A percentile compares a stretch with the other conserved stretches of the same genome.
phyloP scores from a whole-genome alignment of 1,140 invertebrate genomes.

The Danaus plexippus region DNA sequence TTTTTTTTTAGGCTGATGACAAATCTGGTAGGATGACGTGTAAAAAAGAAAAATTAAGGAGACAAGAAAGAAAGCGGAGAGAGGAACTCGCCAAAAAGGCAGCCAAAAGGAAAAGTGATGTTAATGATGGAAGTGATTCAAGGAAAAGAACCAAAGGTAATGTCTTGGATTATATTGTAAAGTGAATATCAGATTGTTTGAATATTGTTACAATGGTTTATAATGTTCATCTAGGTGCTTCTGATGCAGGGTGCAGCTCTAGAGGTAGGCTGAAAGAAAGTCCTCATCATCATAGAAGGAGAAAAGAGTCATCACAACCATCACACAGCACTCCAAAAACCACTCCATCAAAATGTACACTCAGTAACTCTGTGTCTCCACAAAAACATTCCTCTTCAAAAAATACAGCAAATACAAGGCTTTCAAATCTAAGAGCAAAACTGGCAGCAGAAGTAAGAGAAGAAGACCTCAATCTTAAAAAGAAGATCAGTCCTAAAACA shows the following conservation, averaged over 20 bases:
- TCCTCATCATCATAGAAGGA: conserved; percentile 7
- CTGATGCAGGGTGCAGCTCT: conserved; percentile 2
- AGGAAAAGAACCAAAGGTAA: conserved; percentile 32
- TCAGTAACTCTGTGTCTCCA: conserved; percentile 11
- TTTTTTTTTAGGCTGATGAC: conserved; percentile 20
- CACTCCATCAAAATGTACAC: conserved; percentile 9
- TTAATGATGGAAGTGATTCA: conserved; percentile 21
- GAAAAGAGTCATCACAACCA: conserved; percentile 6
- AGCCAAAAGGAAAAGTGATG: conserved; percentile 49
- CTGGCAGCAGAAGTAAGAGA: conserved; percentile 33
- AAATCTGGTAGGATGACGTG: conserved; percentile 27
- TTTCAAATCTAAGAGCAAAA: conserved; percentile 36
- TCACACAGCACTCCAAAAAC: conserved; percentile 17
- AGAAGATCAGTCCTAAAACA: conserved; percentile 26
- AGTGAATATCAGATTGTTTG: no score
- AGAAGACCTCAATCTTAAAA: conserved; percentile 27
- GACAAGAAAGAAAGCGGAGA: conserved; percentile 31
- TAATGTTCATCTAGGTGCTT: neutral
- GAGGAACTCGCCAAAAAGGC: conserved; percentile 32
- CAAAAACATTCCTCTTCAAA: conserved; percentile 17
- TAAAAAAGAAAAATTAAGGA: conserved; percentile 35
- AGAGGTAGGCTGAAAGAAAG: neutral
- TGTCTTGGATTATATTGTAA: no score
- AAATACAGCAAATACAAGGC: conserved; percentile 45
- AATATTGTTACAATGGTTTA: no score